A percentile compares a stretch with the other conserved stretches of the same genome.
phyloP scores from a whole-genome alignment of 2,888 invertebrate genomes.

The Incurvaria masculella region DNA sequence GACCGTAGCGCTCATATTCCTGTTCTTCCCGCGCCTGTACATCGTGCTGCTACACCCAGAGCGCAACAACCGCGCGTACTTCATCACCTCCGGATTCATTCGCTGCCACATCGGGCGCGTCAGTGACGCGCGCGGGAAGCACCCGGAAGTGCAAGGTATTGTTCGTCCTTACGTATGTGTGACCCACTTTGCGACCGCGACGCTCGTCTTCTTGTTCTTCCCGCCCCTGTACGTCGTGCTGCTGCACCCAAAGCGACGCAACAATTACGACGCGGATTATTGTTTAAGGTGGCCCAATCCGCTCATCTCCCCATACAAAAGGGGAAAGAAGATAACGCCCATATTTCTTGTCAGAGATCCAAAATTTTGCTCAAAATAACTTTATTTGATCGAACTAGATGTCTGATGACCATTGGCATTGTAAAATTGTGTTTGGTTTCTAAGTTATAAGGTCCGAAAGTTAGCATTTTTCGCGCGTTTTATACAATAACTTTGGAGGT shows the following conservation, averaged over 20 bases:
- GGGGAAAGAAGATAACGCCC: no score
- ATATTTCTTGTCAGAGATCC: no score
- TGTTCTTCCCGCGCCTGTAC: constrained; percentile 71
- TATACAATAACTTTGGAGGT: no score
- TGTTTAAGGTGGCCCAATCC: no score
- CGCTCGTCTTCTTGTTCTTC: constrained; percentile 65
- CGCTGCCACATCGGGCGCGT: not conserved
- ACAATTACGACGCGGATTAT: constrained; percentile 22
- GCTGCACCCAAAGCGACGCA: constrained; percentile 68
- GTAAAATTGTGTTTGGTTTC: no score
- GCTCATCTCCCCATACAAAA: no score
- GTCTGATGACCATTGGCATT: no score
- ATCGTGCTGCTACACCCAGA: constrained; percentile 69
- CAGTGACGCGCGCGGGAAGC: not conserved
- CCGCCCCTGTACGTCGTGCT: constrained; percentile 73
- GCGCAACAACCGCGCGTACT: constrained; percentile 65
- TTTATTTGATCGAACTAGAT: no score
- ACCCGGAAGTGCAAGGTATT: no score
- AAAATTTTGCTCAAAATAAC: no score
- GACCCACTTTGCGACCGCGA: constrained; percentile 64
- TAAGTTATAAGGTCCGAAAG: no score
- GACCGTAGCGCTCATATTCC: constrained; percentile 63
- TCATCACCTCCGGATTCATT: constrained; percentile 68
- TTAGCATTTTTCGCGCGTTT: no score
- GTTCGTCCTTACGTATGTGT: constrained; percentile 60